Evolutionary conservation across 2,888 invertebrate species (phyloP), one percentile per base, ranked within the genome.

Genomic region (Chymomyza caudatula): DNA sequence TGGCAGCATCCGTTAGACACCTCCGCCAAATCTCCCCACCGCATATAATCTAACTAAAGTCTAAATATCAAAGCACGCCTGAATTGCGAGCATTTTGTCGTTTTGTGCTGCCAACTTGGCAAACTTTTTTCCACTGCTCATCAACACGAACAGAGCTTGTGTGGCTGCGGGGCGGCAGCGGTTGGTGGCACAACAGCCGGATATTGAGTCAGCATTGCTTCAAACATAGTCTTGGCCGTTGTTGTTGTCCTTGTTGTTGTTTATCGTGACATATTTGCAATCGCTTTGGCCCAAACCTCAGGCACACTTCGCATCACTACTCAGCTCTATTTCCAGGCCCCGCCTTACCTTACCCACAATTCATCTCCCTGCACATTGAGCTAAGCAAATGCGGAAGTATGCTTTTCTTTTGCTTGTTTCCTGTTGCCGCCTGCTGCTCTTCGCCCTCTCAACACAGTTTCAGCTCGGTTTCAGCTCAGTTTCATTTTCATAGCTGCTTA

Each of bases 371-470:
- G 0, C 11, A 37, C 11, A 37, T 37, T 37, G 29, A 37, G 29
- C 29, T 37, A 37, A 37, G 29, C 51, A 51, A 51, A 51, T 51
- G 51, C 51, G 51, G 51, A 51, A 51, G 51, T 51, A 51, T 17
- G 20, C 22, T 17, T 20, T 51, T 51, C 51, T 51, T 51, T 20
- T 51, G 51, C 51, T 51, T 47, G 51, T 20, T 51, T 20, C 51
- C 51, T 51, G 51, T 17, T 20, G 51, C 8, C 19, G 20, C 6
- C 51, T 51, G 20, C 8, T 37, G 29, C 29, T 37, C 2, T 11
- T 37, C 11, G 2, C 11, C 11, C 11, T 0, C 2, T 37, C 4
- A 13, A 6, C 19, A 11, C 51, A 51, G 22, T 19, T 51, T 51
- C 51, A 51, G 22, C 20, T 51, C 19, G 19, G 13, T 51, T 22